phyloP scores from a whole-genome alignment of 1,140 invertebrate species.

The Lucilia sericata region DNA sequence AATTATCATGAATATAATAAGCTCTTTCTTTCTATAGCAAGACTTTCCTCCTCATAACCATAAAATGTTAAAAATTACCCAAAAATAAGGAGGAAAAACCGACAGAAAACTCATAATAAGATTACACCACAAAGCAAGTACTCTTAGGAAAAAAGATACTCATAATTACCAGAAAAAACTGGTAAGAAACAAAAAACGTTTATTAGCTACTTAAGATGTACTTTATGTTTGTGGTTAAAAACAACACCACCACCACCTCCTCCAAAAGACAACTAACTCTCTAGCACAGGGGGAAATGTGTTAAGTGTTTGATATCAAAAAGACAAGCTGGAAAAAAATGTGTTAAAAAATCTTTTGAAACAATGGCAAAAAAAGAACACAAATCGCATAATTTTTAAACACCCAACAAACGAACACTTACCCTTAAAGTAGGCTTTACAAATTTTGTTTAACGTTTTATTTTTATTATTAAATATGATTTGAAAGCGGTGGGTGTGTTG shows the following conservation, averaged over 20 bases:
- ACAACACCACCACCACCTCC: background rate
- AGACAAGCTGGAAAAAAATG: background rate
- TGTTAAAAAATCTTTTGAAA: constrained; percentile 10
- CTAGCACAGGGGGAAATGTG: background rate
- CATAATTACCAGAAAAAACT: constrained; percentile 29
- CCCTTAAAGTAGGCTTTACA: constrained; percentile 10
- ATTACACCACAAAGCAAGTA: constrained; percentile 33
- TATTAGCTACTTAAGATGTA: constrained; percentile 42
- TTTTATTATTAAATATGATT: constrained; percentile 18
- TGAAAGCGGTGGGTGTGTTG: background rate
- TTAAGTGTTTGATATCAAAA: too few species aligned
- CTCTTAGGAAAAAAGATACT: constrained; percentile 23
- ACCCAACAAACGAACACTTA: background rate
- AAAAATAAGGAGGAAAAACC: background rate
- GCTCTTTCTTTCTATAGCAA: constrained; percentile 20
- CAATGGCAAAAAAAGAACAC: background rate
- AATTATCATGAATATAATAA: constrained; percentile 46
- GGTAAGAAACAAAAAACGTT: constrained; percentile 14
- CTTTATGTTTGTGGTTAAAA: constrained; percentile 17
- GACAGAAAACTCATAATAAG: constrained; percentile 16
- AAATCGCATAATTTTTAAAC: constrained; percentile 32
- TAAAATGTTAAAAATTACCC: constrained; percentile 45
- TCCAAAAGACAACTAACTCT: background rate
- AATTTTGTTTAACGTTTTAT: background rate
- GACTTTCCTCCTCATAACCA: constrained; percentile 31